Evolutionary conservation across 2,797 vertebrate genomes (phyloP), one percentile per base, ranked within the genome.

Genomic region (Microcaecilia unicolor): DNA sequence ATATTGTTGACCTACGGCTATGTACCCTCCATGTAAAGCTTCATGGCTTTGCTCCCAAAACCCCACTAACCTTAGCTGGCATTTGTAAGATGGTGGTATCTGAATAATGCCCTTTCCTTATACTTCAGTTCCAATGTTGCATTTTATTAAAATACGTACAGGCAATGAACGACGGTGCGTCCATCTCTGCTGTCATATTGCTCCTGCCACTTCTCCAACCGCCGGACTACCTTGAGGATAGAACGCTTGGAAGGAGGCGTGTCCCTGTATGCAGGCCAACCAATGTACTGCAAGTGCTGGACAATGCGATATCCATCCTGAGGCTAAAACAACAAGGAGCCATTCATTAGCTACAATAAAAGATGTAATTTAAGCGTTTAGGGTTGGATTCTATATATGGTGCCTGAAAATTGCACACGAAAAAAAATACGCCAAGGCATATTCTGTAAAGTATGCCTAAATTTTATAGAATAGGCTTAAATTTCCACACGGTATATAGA

Each of bases 281-380:
- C 95, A 2, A 98, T 93, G 75, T 96, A 98, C 79, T 98, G 95
- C 54, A 98, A 90, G 59, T 98, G 95, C 74, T 98, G 93, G 33
- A 98, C 93, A 31, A 97, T 85, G 22, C 90, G 92, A 29, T 98
- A 97, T 3, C 95, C 93, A 0, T 98, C 93, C 70, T 98, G 93
- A 5, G 93, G 93, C 95, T 98, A 72, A 38, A 53, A 55, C 8
- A 67, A 22, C 67, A n/a, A n/a, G n/a, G n/a, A n/a, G n/a, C n/a
- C n/a, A n/a, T n/a, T n/a, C n/a, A n/a, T n/a, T n/a, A n/a, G n/a
- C n/a, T n/a, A n/a, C n/a, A n/a, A n/a, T n/a, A n/a, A n/a, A n/a
- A n/a, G n/a, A n/a, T n/a, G n/a, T n/a, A n/a, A n/a, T n/a, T n/a
- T n/a, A n/a, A n/a, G n/a, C n/a, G n/a, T n/a, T n/a, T n/a, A n/a